These are phyloP conservation scores for Cololabis saira DNA, from an alignment of 2,113 vertebrate genomes.

Conservation along the genomic window DNA sequence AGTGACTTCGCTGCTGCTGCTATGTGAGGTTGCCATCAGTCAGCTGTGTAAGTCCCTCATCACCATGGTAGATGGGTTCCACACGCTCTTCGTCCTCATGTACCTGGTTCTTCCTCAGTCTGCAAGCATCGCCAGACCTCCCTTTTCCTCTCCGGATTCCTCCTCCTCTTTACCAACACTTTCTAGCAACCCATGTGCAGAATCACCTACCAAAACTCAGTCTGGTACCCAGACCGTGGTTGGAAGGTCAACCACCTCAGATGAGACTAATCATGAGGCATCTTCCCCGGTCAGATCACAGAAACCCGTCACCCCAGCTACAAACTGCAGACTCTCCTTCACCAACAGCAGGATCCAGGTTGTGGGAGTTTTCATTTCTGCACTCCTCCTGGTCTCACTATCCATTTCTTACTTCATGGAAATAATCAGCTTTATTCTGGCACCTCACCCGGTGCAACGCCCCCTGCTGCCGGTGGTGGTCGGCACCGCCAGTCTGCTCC, in stretches of 20 bases:
- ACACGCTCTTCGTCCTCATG: constrained; percentile 78
- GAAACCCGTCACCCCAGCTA: not conserved
- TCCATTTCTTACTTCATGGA: constrained; percentile 73
- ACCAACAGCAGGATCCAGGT: constrained; percentile 52
- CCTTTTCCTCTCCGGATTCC: not conserved
- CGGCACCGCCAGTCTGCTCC: constrained; percentile 61
- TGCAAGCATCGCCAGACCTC: not conserved
- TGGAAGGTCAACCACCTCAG: not conserved
- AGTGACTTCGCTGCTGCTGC: constrained; percentile 65
- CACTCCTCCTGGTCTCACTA: constrained; percentile 75
- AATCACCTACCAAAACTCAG: not conserved
- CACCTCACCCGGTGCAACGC: constrained; percentile 58
- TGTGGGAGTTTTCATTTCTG: constrained; percentile 71
- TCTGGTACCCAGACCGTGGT: not conserved
- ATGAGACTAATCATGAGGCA: not conserved
- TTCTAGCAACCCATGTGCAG: not conserved
- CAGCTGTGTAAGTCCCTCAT: constrained; percentile 79
- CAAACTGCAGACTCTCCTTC: constrained; percentile 20
- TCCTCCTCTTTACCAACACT: not conserved
- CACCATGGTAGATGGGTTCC: constrained; percentile 77
- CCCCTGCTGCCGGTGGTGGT: constrained; percentile 68
- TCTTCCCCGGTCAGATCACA: not conserved
- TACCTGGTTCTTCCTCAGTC: constrained; percentile 46
- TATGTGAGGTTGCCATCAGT: constrained; percentile 73
- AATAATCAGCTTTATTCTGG: constrained; percentile 67